phyloP scores from a whole-genome alignment of 2,797 vertebrate genomes.

The Anisognathus igniventris region DNA sequence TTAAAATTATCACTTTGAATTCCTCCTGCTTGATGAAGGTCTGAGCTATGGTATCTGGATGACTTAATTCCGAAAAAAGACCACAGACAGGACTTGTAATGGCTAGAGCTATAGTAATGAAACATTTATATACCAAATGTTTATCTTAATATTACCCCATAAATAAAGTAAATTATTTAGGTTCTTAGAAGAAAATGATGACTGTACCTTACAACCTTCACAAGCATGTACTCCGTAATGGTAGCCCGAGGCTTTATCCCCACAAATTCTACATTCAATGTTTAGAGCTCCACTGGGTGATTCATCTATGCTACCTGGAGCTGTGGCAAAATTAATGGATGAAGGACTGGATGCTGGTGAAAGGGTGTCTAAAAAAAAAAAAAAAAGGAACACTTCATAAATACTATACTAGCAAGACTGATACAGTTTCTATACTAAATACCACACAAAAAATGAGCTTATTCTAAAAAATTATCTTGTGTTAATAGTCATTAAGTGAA shows the following conservation, averaged over 20 bases:
- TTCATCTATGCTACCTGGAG: slow-evolving; percentile 78
- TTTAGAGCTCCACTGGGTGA: slow-evolving; percentile 78
- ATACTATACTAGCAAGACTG: neutral
- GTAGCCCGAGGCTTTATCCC: slow-evolving; percentile 94
- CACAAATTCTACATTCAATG: slow-evolving; percentile 94
- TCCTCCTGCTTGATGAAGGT: slow-evolving; percentile 10
- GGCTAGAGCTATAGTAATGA: neutral
- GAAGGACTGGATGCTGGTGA: slow-evolving; percentile 95
- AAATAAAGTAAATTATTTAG: slow-evolving; percentile 25
- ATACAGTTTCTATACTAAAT: neutral
- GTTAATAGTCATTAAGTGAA: neutral
- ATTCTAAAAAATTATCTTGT: neutral
- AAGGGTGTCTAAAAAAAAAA: slow-evolving; percentile 80
- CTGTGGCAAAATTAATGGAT: slow-evolving; percentile 77
- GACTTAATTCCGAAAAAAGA: neutral
- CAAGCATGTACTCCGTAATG: slow-evolving; percentile 97
- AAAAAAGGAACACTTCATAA: slow-evolving; percentile 6
- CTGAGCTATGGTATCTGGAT: neutral
- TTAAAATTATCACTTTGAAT: neutral
- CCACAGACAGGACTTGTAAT: neutral
- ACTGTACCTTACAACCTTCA: slow-evolving; percentile 94
- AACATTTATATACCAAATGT: neutral
- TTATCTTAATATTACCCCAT: neutral
- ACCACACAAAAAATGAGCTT: neutral
- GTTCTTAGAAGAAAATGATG: slow-evolving; percentile 28